phyloP scores from a whole-genome alignment of 2,113 vertebrate genomes.

The Quiscalus mexicanus region DNA sequence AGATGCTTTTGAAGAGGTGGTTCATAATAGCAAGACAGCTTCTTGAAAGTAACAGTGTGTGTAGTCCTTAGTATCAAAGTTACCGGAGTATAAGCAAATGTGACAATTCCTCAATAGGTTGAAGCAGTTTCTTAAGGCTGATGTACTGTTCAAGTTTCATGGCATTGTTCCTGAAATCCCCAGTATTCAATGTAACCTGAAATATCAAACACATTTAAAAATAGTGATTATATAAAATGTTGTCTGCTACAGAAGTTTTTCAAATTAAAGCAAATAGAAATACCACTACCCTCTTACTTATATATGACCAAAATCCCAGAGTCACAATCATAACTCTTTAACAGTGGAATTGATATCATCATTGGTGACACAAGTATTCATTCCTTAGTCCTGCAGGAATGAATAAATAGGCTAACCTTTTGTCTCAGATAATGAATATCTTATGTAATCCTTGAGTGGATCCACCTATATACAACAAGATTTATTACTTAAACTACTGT shows the following conservation, averaged over 20 bases:
- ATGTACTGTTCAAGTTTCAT: background rate
- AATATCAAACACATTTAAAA: background rate
- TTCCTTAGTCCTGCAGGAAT: background rate
- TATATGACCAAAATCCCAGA: background rate
- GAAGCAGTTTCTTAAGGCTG: background rate
- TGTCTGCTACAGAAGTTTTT: background rate
- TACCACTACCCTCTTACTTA: background rate
- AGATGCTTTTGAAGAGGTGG: background rate
- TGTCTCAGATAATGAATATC: background rate
- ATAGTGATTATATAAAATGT: background rate
- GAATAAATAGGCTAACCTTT: background rate
- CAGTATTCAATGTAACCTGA: background rate
- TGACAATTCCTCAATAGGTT: background rate
- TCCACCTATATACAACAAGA: background rate
- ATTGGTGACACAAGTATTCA: background rate
- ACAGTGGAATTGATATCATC: background rate
- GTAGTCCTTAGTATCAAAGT: background rate
- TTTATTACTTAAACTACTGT: background rate
- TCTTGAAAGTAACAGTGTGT: background rate
- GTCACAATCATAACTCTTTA: background rate
- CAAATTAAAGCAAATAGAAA: background rate
- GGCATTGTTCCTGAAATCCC: background rate
- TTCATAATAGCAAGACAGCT: background rate
- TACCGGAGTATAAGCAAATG: background rate
- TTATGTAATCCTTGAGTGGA: background rate